A percentile compares a stretch with the other conserved stretches of the same genome.
Evolutionary conservation across 2,113 vertebrate species (phyloP).

Genomic region (Esox niger): DNA sequence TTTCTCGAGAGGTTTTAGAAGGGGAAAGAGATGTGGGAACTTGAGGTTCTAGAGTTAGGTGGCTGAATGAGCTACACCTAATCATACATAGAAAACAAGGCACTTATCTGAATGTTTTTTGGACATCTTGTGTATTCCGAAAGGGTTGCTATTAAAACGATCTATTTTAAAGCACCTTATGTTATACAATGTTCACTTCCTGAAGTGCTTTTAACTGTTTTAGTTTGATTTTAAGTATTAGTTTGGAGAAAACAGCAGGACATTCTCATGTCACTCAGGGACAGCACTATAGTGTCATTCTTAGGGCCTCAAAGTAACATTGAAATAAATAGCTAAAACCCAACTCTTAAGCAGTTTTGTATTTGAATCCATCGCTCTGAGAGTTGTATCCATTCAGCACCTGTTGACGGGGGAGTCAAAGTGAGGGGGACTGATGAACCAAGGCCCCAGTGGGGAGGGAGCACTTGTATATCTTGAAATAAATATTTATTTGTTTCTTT

Average conservation of each 20-base stretch:
- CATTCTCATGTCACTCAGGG: not conserved
- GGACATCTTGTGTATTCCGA: not conserved
- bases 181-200: constrained; percentile 1
- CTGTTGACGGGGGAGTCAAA: too few species aligned
- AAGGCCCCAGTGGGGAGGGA: too few species aligned
- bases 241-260: not conserved
- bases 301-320: not conserved
- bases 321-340: not conserved
- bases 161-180: not conserved
- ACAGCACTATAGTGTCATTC: not conserved
- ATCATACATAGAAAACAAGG: not conserved
- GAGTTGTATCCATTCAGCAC: too few species aligned
- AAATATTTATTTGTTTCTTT: too few species aligned
- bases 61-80: not conserved
- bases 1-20: constrained; percentile 81
- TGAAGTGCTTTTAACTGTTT: not conserved
- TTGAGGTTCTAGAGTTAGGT: not conserved
- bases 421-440: too few species aligned
- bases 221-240: not conserved
- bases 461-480: too few species aligned
- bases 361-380: too few species aligned
- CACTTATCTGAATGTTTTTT: not conserved
- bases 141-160: not conserved
- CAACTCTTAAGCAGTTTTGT: not conserved
- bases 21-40: not conserved